Evolutionary conservation across 2,888 invertebrate genomes (phyloP).

Genomic region (Coecobrya sp.): DNA sequence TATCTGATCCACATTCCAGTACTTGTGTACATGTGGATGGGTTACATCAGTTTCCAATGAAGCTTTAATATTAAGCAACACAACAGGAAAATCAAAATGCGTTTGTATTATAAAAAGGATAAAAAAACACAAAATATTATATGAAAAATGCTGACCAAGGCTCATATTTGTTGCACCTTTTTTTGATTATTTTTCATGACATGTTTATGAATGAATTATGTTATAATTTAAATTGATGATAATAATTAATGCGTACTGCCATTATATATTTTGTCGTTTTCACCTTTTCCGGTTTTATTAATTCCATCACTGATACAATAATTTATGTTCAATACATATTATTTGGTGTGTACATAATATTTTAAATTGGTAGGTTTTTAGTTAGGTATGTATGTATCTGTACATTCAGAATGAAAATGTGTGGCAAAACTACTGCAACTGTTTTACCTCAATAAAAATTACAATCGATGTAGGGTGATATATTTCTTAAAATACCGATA

Average conservation of each 20-base stretch:
- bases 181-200: no score
- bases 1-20: not conserved
- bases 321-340: not conserved
- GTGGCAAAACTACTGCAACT: not conserved
- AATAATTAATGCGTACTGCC: not conserved
- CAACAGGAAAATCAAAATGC: not conserved
- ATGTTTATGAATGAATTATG: no score
- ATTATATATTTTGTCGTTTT: not conserved
- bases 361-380: not conserved
- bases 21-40: not conserved
- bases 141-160: no score
- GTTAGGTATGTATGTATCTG: not conserved
- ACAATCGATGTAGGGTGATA: not conserved
- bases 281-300: slow-evolving; percentile 37
- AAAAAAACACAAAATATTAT: no score
- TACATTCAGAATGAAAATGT: not conserved
- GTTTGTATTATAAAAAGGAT: no score
- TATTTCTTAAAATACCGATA: not conserved
- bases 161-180: no score
- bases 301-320: slow-evolving; percentile 3
- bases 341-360: not conserved
- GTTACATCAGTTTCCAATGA: not conserved
- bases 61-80: not conserved
- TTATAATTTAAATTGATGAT: not conserved
- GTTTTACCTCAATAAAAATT: slow-evolving; percentile 9